phyloP scores from a whole-genome alignment of 1,140 invertebrate genomes.

The Meloidogyne floridensis region DNA sequence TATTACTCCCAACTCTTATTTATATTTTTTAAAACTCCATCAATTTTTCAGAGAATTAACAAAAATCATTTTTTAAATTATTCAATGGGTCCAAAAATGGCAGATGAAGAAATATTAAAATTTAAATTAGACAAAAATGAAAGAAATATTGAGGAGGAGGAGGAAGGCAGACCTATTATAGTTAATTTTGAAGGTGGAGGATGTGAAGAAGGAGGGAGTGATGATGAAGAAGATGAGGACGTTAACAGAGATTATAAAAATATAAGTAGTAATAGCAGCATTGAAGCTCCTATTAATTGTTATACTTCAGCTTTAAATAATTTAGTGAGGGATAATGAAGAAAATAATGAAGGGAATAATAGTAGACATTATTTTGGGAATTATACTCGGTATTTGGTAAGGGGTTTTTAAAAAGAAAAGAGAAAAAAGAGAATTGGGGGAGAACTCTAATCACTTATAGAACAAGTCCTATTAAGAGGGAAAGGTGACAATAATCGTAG shows the following conservation, averaged over 20 bases:
- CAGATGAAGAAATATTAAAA: neutral
- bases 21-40: too few species aligned
- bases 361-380: constrained; percentile 23
- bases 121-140: neutral
- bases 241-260: neutral
- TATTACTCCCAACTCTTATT: too few species aligned
- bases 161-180: neutral
- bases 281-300: neutral
- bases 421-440: neutral
- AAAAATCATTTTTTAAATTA: neutral
- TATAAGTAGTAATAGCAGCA: neutral
- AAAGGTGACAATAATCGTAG: too few species aligned
- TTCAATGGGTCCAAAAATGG: constrained; percentile 8
- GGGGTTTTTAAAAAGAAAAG: neutral
- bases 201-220: neutral
- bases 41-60: neutral
- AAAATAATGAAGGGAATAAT: neutral
- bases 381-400: constrained; percentile 35
- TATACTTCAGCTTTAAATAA: neutral
- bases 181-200: constrained; percentile 3
- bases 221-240: neutral
- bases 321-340: neutral
- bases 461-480: too few species aligned
- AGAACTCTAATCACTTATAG: too few species aligned
- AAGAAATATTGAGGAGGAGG: too few species aligned